phyloP scores from a whole-genome alignment of 2,888 invertebrate species.

The Apodemia duryi region DNA sequence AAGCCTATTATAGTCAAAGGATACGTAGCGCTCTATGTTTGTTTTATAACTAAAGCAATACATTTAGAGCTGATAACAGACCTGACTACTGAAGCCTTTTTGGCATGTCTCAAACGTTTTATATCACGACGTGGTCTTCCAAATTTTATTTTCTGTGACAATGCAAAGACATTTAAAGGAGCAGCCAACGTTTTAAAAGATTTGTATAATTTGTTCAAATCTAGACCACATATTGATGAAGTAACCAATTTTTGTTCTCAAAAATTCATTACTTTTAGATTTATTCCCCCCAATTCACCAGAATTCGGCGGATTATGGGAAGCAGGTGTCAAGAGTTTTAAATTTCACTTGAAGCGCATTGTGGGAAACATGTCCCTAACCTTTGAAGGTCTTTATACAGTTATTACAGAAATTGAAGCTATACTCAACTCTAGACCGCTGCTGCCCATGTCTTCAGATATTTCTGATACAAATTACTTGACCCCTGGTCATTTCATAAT shows the following conservation, averaged over 20 bases:
- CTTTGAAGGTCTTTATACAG: neutral
- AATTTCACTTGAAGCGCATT: neutral
- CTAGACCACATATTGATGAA: conserved; percentile 19
- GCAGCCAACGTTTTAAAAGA: conserved; percentile 23
- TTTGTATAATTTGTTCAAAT: conserved; percentile 21
- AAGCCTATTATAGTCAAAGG: conserved; percentile 21
- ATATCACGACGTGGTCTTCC: conserved; percentile 27
- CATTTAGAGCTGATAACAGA: conserved; percentile 25
- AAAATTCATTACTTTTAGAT: conserved; percentile 26
- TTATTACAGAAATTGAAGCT: neutral
- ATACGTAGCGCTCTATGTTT: conserved; percentile 26
- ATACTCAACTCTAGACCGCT: neutral
- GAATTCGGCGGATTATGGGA: conserved; percentile 28
- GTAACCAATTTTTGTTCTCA: conserved; percentile 15
- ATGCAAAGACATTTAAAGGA: conserved; percentile 28
- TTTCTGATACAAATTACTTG: neutral
- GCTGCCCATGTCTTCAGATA: neutral
- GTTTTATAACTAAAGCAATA: conserved; percentile 24
- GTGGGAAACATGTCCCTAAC: neutral
- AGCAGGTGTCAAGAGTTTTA: neutral
- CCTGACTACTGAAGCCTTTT: conserved; percentile 26
- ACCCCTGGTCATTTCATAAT: neutral
- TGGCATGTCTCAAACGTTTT: conserved; percentile 28
- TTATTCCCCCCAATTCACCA: conserved; percentile 27
- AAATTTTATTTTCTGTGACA: conserved; percentile 28